phyloP scores from a whole-genome alignment of 2,888 invertebrate genomes.

The Zele albiditarsus region DNA sequence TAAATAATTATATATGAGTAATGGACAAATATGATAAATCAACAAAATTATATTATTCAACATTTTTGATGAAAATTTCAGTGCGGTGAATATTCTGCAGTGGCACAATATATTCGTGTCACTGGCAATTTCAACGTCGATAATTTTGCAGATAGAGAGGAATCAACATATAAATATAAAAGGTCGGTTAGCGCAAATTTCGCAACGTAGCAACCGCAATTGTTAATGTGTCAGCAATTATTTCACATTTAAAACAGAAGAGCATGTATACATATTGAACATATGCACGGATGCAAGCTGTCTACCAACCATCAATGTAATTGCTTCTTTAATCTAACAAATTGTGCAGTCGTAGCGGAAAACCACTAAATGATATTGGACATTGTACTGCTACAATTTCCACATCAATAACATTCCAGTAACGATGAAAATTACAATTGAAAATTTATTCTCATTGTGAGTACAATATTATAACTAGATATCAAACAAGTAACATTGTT shows the following conservation, averaged over 20 bases:
- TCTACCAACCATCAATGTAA: background rate
- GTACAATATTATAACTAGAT: background rate
- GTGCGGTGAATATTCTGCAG: background rate
- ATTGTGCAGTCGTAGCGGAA: background rate
- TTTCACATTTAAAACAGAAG: background rate
- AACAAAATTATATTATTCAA: background rate
- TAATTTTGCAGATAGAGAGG: background rate
- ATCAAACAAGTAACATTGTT: too few relatives aligned
- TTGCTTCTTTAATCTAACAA: conserved; percentile 7
- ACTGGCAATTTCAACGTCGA: background rate
- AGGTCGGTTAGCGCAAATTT: background rate
- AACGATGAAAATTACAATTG: background rate
- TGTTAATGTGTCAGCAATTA: background rate
- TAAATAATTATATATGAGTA: background rate
- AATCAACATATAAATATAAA: background rate
- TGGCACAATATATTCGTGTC: background rate
- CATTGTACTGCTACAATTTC: background rate
- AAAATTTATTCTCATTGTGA: background rate
- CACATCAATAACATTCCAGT: conserved; percentile 12
- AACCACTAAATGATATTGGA: conserved; percentile 13
- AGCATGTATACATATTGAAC: background rate
- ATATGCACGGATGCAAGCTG: background rate
- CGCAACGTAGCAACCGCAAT: background rate
- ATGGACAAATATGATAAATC: background rate
- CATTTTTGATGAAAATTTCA: background rate